Base-by-base conservation (phyloP, 2,888 invertebrate species). In the Odontothrips loti region DNA sequence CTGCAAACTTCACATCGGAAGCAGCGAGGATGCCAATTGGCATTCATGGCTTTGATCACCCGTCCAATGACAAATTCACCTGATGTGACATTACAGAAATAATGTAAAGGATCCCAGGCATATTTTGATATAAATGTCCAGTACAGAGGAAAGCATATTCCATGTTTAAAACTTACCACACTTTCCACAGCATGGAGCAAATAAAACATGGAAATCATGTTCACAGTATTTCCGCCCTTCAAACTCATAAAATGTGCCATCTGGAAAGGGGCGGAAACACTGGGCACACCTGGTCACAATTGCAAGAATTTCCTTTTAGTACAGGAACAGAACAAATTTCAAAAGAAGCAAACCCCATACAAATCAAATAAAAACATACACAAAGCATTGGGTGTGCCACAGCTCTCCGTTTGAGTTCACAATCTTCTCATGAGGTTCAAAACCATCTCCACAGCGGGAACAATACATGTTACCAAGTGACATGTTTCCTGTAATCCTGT, bases 191-290 rank as follows among this genome's bases (percentile, higher is more conserved):
- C 97, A 95, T 80, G 99, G 95, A 80, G 97, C 95, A 89, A 97
- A 98, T 11, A 98, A 89, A 34, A 98, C 98, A 88, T 99, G 98
- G 87, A 99, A 99, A 88, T 99, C 99, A 87, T 97, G 96, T 88
- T 99, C 98, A 86, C 99, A 99, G 87, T 99, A 99, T 88, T 99
- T 99, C 84, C 99, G 91, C 0, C 98, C 98, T 88, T 99, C 99
- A 87, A 98, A 99, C 89, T 99, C 99, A 88, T 98, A 99, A 88
- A 98, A 99, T 80, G 97, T 93, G 81, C 98, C 98, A 86, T 99
- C 98, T 82, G 96, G 96, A 87, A 99, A 99, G 79, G 97, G 95
- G 82, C 98, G 94, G 88, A 99, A 99, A 87, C 99, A 99, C 89
- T 99, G 99, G 0, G 98, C 98, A 88, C 99, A 99, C 43, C 98